Conservation (phyloP, 2,888 invertebrate genomes). For the Sphecodes monilicornis region DNA sequence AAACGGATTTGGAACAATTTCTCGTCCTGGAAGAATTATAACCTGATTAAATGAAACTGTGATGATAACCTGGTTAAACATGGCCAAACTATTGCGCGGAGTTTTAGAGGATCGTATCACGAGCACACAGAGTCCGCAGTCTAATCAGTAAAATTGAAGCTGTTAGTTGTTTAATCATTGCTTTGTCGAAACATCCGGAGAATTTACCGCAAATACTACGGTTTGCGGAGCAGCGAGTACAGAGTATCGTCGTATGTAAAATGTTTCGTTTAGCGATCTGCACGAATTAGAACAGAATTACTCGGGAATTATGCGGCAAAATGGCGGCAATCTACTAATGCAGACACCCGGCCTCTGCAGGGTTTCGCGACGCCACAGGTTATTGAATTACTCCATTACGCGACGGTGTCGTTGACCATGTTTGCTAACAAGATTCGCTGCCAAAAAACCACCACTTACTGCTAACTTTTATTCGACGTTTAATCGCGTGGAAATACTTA, state of each 20-base stretch:
- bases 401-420: slow-evolving; percentile 2
- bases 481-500: background rate
- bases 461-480: background rate
- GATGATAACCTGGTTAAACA: background rate
- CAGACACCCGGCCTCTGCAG: background rate
- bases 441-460: background rate
- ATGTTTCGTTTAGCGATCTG: background rate
- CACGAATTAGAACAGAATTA: background rate
- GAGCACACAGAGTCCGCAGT: background rate
- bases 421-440: slow-evolving; percentile 9
- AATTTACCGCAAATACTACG: background rate
- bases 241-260: background rate
- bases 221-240: too few species aligned
- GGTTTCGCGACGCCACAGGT: background rate
- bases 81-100: background rate
- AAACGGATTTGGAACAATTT: background rate
- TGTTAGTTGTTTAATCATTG: background rate
- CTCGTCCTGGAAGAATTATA: background rate
- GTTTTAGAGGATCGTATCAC: background rate
- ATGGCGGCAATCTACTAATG: slow-evolving; percentile 29
- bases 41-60: background rate
- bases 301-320: background rate
- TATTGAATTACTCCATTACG: slow-evolving; percentile 20
- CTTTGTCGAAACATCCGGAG: background rate
- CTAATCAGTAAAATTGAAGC: background rate